phyloP scores from a whole-genome alignment of 2,888 invertebrate species.

The Pristionchus fissidentatus region DNA sequence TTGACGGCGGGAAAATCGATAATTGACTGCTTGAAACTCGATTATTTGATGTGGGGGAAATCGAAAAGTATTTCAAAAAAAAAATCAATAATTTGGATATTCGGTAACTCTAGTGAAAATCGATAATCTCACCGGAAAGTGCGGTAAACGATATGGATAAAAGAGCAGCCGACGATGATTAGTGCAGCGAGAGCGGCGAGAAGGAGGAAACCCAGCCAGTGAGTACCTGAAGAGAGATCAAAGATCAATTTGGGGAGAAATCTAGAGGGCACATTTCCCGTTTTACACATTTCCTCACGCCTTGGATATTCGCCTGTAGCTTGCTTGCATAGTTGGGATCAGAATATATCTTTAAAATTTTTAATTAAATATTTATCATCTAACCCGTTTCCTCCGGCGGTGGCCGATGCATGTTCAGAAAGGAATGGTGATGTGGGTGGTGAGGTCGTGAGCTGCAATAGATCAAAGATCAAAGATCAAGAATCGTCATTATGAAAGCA shows the following conservation, averaged over 20 bases:
- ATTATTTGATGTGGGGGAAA: too few species aligned
- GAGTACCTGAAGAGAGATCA: not conserved
- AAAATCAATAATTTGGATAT: too few species aligned
- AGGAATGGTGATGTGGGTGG: not conserved
- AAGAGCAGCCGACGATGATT: conserved; percentile 34
- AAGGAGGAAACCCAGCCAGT: conserved; percentile 22
- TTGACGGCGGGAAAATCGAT: too few species aligned
- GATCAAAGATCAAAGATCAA: not conserved
- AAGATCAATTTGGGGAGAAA: too few species aligned
- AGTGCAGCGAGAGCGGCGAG: conserved; percentile 1
- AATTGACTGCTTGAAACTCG: too few species aligned
- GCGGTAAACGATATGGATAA: conserved; percentile 34
- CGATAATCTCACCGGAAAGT: conserved; percentile 3
- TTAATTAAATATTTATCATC: not conserved
- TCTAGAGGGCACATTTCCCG: too few species aligned
- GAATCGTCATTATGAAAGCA: too few species aligned
- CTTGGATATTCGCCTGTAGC: too few species aligned
- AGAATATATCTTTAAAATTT: too few species aligned
- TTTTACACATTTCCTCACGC: too few species aligned
- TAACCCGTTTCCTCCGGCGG: conserved; percentile 3
- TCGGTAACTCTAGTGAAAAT: not conserved
- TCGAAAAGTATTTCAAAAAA: too few species aligned
- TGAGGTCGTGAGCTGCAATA: conserved; percentile 2
- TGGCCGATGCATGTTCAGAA: conserved; percentile 3
- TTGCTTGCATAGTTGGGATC: too few species aligned